phyloP scores from a whole-genome alignment of 2,888 invertebrate species.

The Balanococcus diminutus region DNA sequence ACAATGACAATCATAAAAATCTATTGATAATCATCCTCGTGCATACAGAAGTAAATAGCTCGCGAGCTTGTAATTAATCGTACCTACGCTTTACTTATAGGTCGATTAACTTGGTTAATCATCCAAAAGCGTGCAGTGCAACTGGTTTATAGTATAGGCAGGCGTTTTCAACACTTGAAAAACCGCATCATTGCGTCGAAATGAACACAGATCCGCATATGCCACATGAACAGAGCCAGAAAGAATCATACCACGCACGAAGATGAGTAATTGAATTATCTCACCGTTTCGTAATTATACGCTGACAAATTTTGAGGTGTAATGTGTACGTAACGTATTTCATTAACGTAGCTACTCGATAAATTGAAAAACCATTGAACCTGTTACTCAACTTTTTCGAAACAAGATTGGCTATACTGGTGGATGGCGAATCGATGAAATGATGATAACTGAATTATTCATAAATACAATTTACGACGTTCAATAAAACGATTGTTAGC shows the following conservation, averaged over 20 bases:
- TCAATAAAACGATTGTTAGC: not conserved
- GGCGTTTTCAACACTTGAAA: not conserved
- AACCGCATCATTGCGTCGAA: not conserved
- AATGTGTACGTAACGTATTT: not conserved
- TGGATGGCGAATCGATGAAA: not conserved
- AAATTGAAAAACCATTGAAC: not conserved
- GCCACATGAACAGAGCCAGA: not conserved
- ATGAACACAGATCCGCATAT: not conserved
- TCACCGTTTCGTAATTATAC: not conserved
- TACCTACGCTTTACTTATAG: not conserved
- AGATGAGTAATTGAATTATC: not conserved
- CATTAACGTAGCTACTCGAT: not conserved
- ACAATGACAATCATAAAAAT: too few species aligned
- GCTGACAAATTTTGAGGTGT: not conserved
- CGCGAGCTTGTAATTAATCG: not conserved
- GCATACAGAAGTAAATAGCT: not conserved
- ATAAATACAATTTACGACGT: not conserved
- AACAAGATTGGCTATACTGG: not conserved
- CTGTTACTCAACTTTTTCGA: not conserved
- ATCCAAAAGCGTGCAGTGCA: not conserved
- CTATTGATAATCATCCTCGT: not conserved
- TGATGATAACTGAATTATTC: not conserved
- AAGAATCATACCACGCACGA: not conserved
- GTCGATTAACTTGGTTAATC: not conserved
- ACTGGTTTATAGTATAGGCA: not conserved